These are phyloP conservation scores for Nothocercus nigrocapillus DNA, from an alignment of 2,113 vertebrate genomes.

Conservation along the genomic window DNA sequence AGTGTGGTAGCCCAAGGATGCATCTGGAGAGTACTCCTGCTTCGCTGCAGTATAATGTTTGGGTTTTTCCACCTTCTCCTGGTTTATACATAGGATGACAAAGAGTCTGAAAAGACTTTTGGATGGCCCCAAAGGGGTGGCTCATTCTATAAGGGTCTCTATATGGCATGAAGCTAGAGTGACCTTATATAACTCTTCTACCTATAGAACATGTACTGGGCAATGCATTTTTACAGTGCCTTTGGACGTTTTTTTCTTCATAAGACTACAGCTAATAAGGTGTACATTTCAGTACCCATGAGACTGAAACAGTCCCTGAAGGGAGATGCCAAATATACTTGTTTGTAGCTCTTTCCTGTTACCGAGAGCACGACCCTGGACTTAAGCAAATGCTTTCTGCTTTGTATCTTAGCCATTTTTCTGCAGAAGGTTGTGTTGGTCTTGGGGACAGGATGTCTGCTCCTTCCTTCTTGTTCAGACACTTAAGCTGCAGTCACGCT, in stretches of 20 bases:
- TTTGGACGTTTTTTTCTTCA: neutral
- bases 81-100: neutral
- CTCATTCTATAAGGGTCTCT: neutral
- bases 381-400: neutral
- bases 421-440: neutral
- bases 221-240: neutral
- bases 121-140: neutral
- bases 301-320: neutral
- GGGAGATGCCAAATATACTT: neutral
- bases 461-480: neutral
- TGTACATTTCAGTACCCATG: neutral
- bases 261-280: neutral
- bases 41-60: neutral
- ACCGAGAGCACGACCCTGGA: neutral
- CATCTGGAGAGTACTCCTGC: neutral
- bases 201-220: too few species aligned
- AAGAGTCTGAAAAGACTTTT: neutral
- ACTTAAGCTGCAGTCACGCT: conserved; percentile 70
- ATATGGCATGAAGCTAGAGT: neutral
- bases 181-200: neutral
- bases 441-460: neutral
- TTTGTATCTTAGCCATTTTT: neutral
- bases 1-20: neutral
- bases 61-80: neutral
- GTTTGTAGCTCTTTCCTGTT: neutral